Conservation (phyloP, 1,140 invertebrate genomes). For the Delia radicum region DNA sequence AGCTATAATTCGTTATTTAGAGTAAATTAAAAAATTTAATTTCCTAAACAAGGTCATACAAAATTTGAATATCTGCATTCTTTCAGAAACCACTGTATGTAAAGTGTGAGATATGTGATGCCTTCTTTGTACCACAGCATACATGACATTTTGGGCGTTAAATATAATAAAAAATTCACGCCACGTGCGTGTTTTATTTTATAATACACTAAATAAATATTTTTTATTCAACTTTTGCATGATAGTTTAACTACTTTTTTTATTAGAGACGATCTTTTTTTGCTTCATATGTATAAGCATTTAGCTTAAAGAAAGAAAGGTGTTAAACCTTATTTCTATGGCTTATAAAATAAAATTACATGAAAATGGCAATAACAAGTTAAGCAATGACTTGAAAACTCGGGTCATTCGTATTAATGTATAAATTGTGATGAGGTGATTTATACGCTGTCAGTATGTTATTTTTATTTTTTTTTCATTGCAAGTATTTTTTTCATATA, state of each 20-base stretch:
- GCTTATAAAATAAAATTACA: background rate
- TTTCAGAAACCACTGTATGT: too few species aligned
- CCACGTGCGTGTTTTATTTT: background rate
- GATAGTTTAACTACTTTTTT: background rate
- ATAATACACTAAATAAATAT: background rate
- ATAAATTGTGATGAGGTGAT: background rate
- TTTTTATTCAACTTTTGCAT: background rate
- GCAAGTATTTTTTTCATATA: background rate
- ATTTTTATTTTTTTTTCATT: background rate
- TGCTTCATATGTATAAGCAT: background rate
- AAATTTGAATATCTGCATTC: too few species aligned
- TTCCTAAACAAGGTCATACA: too few species aligned
- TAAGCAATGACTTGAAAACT: background rate
- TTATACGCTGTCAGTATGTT: background rate
- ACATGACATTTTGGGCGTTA: background rate
- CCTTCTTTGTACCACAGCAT: too few species aligned
- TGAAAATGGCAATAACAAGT: constrained; percentile 12
- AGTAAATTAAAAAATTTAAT: too few species aligned
- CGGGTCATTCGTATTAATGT: background rate
- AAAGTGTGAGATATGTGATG: too few species aligned
- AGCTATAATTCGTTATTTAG: too few species aligned
- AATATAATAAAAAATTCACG: background rate
- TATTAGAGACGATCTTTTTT: background rate
- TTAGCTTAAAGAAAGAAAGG: background rate
- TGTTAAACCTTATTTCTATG: background rate